A percentile compares a stretch with the other conserved stretches of the same genome.
Conservation (phyloP, 2,888 invertebrate genomes). For the Tenodera sinensis region DNA sequence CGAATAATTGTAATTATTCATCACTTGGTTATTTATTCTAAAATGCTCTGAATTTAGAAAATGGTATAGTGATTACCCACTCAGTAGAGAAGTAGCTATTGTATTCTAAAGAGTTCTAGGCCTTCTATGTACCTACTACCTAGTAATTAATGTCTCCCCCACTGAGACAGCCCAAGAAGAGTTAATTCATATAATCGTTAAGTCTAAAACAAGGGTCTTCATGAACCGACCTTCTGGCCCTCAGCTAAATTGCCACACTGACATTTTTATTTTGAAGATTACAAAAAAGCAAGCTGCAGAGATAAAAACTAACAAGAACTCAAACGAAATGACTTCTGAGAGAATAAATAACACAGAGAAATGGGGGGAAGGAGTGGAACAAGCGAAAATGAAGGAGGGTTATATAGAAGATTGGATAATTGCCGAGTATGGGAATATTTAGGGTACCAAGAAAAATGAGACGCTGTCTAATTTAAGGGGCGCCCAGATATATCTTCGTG, state of each 20-base stretch:
- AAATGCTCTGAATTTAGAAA: no score
- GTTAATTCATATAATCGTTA: neutral
- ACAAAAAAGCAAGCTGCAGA: neutral
- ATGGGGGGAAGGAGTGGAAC: neutral
- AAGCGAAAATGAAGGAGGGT: neutral
- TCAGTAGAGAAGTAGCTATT: no score
- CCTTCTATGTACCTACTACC: neutral
- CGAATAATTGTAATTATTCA: no score
- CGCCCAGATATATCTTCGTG: neutral
- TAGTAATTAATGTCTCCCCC: neutral
- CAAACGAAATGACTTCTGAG: neutral
- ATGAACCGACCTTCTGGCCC: neutral
- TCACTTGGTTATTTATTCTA: no score
- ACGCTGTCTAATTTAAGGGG: neutral
- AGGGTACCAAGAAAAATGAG: neutral
- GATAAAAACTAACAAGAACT: neutral
- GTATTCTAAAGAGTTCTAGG: neutral
- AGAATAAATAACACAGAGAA: neutral
- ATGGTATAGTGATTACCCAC: no score
- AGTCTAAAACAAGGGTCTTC: neutral
- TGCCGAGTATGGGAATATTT: neutral
- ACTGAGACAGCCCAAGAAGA: neutral
- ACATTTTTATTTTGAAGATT: neutral
- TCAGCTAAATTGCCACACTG: neutral
- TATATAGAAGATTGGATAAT: neutral